phyloP scores from a whole-genome alignment of 2,113 vertebrate genomes.

The Toxotes jaculatrix region DNA sequence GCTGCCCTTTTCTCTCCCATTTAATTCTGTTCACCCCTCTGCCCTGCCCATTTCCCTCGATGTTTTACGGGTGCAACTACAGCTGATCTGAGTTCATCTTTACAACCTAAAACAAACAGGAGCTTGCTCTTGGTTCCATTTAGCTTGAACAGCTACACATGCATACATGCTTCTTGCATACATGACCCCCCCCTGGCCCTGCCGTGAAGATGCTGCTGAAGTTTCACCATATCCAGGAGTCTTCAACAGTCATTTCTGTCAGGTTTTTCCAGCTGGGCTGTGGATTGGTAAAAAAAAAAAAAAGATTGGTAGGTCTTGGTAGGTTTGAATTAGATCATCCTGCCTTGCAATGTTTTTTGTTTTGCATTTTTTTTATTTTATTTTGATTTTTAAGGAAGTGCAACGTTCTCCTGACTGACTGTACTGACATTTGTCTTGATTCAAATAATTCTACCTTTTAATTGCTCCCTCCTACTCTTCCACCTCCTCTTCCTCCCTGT shows the following conservation, averaged over 20 bases:
- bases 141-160: slow-evolving; percentile 76
- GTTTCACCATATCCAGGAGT: slow-evolving; percentile 53
- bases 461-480: slow-evolving; percentile 36
- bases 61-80: slow-evolving; percentile 37
- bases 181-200: slow-evolving; percentile 54
- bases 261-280: slow-evolving; percentile 51
- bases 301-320: slow-evolving; percentile 64
- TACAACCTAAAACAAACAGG: slow-evolving; percentile 56
- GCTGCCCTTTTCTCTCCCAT: slow-evolving; percentile 53
- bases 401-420: slow-evolving; percentile 22
- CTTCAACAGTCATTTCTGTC: slow-evolving; percentile 62
- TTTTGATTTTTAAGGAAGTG: slow-evolving; percentile 54
- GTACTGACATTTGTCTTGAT: slow-evolving; percentile 42
- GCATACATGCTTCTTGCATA: slow-evolving; percentile 75
- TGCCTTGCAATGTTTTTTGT: slow-evolving; percentile 77
- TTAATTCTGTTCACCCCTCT: slow-evolving; percentile 38
- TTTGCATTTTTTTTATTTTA: slow-evolving; percentile 43
- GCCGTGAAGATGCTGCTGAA: slow-evolving; percentile 64
- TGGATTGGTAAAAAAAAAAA: slow-evolving; percentile 63
- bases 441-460: slow-evolving; percentile 26
- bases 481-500: slow-evolving; percentile 37
- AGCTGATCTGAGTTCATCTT: slow-evolving; percentile 60
- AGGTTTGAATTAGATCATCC: slow-evolving; percentile 88
- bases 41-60: slow-evolving; percentile 41
- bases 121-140: slow-evolving; percentile 73